Base-by-base conservation (phyloP, 2,888 invertebrate species). In the Lissocephala sabroskyi region DNA sequence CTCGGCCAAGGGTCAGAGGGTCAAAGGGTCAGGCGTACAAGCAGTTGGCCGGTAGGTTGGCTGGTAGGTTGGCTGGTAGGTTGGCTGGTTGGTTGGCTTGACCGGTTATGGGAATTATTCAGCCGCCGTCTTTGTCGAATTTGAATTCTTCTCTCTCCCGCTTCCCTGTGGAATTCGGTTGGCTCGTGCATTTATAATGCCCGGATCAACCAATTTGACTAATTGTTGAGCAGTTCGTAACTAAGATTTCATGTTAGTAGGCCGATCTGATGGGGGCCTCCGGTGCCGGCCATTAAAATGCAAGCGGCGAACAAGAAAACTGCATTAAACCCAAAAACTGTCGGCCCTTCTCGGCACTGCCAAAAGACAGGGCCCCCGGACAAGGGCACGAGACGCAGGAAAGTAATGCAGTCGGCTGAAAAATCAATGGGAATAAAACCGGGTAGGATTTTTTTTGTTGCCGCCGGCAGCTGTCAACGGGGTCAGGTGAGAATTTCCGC, bases 251-350 rank as follows among this genome's bases (percentile, higher is more conserved):
- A 29, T 17, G 13, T 35, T 16, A 35, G 35, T 9, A 10, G 35
- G 35, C 14, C 35, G 9, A 35, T 10, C 13, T 35, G 14, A 35
- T 30, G 35, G 4, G 14, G 16, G 2, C 1, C 16, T 13, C 32
- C 49, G 47, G 52, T 11, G 29, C 40, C 47, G 42, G 43, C 49
- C 46, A 66, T 62, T 68, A 43, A 67, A 54, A 71, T 76, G 73
- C 76, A 67, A 61, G 56, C 49, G 52, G 55, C 57, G 65, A 55
- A 71, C 76, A 71, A 59, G 71, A 52, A 59, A 71, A 71, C 65
- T 71, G 65, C 71, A 71, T 71, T 71, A 76, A 59, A 49, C 42
- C 19, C 49, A 23, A 3, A 33, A 18, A 42, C 16, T 44, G 42
- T 16, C 11, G 42, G 50, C 46, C 47, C 58, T 55, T 54, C 10